Evolutionary conservation across 1,140 invertebrate genomes (phyloP).

Genomic region (Drosophila kepulauana): DNA sequence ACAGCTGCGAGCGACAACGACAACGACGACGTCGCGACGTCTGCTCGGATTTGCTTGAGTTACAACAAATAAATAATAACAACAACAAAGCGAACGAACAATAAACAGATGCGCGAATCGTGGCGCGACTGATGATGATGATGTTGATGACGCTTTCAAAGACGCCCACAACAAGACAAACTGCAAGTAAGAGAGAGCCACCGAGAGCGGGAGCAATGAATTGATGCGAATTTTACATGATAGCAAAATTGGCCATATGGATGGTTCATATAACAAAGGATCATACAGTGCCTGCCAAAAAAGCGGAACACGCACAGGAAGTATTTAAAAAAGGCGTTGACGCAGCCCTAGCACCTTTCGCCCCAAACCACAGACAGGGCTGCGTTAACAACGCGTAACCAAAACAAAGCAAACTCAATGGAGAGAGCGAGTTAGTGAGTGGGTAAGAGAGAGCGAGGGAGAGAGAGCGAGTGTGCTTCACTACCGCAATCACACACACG

Average conservation of each 20-base stretch:
- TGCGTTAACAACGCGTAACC: slow-evolving; percentile 56
- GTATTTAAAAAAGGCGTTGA: slow-evolving; percentile 47
- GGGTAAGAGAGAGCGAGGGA: slow-evolving; percentile 15
- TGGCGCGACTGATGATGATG: slow-evolving; percentile 51
- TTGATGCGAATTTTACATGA: background rate
- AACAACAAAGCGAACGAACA: slow-evolving; percentile 39
- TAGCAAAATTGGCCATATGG: slow-evolving; percentile 45
- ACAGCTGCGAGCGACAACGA: slow-evolving; percentile 59
- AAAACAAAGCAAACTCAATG: slow-evolving; percentile 67
- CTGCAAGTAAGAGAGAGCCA: slow-evolving; percentile 7
- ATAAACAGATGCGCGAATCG: slow-evolving; percentile 62
- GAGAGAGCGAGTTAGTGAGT: slow-evolving; percentile 13
- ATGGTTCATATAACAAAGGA: slow-evolving; percentile 62
- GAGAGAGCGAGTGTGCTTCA: slow-evolving; percentile 14
- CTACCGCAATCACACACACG: slow-evolving; percentile 34
- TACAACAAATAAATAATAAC: slow-evolving; percentile 66
- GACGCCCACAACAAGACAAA: slow-evolving; percentile 63
- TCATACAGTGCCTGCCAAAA: slow-evolving; percentile 40
- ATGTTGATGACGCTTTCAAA: slow-evolving; percentile 62
- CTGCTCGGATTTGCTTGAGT: slow-evolving; percentile 78
- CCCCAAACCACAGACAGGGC: slow-evolving; percentile 26
- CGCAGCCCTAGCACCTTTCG: background rate
- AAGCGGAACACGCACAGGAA: slow-evolving; percentile 70
- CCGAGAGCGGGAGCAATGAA: slow-evolving; percentile 2
- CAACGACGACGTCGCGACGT: slow-evolving; percentile 71